phyloP scores from a whole-genome alignment of 2,113 vertebrate genomes.

The Lophotis ruficrista region DNA sequence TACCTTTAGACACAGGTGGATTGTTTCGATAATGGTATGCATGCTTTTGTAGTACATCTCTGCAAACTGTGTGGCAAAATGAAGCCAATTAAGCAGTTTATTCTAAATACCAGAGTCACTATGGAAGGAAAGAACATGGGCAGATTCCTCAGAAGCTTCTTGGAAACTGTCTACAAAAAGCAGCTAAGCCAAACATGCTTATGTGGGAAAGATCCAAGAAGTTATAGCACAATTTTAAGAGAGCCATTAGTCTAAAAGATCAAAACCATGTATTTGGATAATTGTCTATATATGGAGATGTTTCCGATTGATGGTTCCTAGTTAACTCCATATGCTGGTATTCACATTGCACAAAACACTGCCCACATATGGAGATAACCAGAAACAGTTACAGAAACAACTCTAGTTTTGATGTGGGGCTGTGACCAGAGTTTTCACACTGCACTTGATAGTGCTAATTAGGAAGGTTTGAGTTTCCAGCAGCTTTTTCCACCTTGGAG shows the following conservation, averaged over 20 bases:
- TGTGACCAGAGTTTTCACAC: background rate
- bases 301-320: background rate
- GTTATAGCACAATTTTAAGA: background rate
- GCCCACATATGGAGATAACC: background rate
- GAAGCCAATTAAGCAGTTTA: background rate
- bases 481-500: background rate
- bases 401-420: background rate
- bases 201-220: background rate
- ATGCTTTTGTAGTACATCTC: background rate
- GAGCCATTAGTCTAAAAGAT: background rate
- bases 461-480: background rate
- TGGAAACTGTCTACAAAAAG: background rate
- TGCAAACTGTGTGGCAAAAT: background rate
- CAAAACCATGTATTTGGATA: background rate
- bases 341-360: background rate
- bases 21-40: background rate
- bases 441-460: background rate
- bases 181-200: background rate
- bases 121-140: background rate
- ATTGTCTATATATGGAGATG: background rate
- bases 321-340: background rate
- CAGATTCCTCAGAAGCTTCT: slow-evolving; percentile 5
- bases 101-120: background rate
- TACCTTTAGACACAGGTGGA: background rate
- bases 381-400: background rate